Conservation (phyloP, 2,797 vertebrate genomes). For the Siniperca obscura region DNA sequence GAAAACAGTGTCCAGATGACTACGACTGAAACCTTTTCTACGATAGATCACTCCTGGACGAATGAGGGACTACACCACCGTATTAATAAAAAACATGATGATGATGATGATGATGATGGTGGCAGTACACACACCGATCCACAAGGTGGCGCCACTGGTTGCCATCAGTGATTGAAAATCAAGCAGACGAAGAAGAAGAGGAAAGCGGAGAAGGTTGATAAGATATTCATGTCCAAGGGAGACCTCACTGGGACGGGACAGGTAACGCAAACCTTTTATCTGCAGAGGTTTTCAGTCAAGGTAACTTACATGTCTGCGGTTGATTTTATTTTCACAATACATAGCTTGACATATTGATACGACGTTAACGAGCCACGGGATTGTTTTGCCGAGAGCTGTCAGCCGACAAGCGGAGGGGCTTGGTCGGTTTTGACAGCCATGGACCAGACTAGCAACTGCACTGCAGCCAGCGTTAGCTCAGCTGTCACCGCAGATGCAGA, state of each 20-base stretch:
- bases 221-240: constrained; percentile 75
- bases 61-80: too few relatives aligned
- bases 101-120: neutral
- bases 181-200: constrained; percentile 54
- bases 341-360: too few relatives aligned
- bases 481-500: constrained; percentile 71
- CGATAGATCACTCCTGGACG: too few relatives aligned
- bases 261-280: constrained; percentile 68
- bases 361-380: neutral
- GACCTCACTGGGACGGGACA: constrained; percentile 78
- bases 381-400: constrained; percentile 52
- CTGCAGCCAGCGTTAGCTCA: constrained; percentile 77
- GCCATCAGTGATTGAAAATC: too few relatives aligned
- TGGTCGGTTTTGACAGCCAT: constrained; percentile 70
- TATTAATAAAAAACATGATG: neutral
- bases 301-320: constrained; percentile 34
- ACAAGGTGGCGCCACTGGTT: constrained; percentile 44
- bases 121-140: constrained; percentile 42
- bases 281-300: constrained; percentile 44
- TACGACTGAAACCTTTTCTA: too few relatives aligned
- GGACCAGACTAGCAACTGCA: constrained; percentile 70
- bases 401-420: constrained; percentile 64
- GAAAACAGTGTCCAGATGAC: too few relatives aligned
- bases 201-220: constrained; percentile 63
- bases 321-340: neutral